phyloP scores from a whole-genome alignment of 2,797 vertebrate genomes.

The Myripristis murdjan region DNA sequence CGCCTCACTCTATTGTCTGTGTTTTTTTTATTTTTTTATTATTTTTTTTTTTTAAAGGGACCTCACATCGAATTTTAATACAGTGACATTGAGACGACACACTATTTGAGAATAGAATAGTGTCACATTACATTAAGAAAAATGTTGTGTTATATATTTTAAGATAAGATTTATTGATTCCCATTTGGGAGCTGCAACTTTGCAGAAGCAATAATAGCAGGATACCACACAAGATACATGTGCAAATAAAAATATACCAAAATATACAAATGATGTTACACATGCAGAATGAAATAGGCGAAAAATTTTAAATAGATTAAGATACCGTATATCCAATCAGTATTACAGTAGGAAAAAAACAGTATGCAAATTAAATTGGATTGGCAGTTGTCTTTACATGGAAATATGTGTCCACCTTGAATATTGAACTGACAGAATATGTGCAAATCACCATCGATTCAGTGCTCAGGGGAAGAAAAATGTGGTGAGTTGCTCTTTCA shows the following conservation, averaged over 20 bases:
- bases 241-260: not conserved
- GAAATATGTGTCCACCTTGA: not conserved
- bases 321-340: no score
- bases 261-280: not conserved
- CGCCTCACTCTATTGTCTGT: conserved; percentile 25
- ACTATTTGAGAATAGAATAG: conserved; percentile 36
- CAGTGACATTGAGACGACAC: conserved; percentile 10
- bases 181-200: not conserved
- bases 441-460: not conserved
- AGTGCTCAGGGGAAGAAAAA: conserved; percentile 4
- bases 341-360: no score
- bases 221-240: not conserved
- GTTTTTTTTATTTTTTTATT: conserved; percentile 21
- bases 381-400: no score
- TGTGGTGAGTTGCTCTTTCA: conserved; percentile 2
- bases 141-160: not conserved
- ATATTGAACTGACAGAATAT: conserved; percentile 17
- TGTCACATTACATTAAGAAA: conserved; percentile 4
- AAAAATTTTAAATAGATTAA: conserved; percentile 2
- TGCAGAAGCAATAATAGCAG: not conserved
- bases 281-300: not conserved
- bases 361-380: no score
- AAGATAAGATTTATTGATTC: conserved; percentile 13
- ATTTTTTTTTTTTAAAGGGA: conserved; percentile 26
- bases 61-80: conserved; percentile 27